Evolutionary conservation across 1,140 invertebrate genomes (phyloP).

Genomic region (Kradibia gibbosae): DNA sequence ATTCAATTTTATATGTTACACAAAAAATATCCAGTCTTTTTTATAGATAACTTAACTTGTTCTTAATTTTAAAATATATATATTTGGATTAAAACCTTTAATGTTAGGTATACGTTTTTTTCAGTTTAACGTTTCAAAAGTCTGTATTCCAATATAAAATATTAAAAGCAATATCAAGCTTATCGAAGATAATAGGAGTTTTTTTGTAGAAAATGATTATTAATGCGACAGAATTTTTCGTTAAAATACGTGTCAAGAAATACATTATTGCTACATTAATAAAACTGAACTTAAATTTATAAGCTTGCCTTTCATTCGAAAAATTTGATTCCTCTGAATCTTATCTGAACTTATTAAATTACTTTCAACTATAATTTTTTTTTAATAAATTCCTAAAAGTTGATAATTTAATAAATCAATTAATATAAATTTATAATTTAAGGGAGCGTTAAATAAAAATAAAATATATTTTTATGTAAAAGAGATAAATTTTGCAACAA

Average conservation of each 20-base stretch:
- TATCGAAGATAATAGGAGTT: too few species aligned
- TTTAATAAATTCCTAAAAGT: not conserved
- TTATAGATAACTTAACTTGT: not conserved
- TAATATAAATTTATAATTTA: not conserved
- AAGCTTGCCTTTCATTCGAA: not conserved
- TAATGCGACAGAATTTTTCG: too few species aligned
- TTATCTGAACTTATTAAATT: not conserved
- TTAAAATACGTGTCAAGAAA: too few species aligned
- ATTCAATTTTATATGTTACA: not conserved
- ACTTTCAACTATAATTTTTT: too few species aligned
- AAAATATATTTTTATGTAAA: not conserved
- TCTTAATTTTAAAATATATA: not conserved
- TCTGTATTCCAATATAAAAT: too few species aligned
- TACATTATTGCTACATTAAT: not conserved
- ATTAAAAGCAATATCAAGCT: too few species aligned
- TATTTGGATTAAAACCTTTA: not conserved
- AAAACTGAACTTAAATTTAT: not conserved
- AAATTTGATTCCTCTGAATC: not conserved
- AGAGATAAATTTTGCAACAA: not conserved
- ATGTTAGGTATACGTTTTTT: not conserved
- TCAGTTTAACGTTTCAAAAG: not conserved
- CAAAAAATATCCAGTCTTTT: conserved; percentile 1
- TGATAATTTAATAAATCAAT: not conserved
- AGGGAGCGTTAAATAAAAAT: not conserved
- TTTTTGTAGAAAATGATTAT: too few species aligned